Percentiles rank a stretch among this genome's conserved stretches.
Evolutionary conservation across 2,888 invertebrate genomes (phyloP).

Genomic region (Scelioninae gen. 2): DNA sequence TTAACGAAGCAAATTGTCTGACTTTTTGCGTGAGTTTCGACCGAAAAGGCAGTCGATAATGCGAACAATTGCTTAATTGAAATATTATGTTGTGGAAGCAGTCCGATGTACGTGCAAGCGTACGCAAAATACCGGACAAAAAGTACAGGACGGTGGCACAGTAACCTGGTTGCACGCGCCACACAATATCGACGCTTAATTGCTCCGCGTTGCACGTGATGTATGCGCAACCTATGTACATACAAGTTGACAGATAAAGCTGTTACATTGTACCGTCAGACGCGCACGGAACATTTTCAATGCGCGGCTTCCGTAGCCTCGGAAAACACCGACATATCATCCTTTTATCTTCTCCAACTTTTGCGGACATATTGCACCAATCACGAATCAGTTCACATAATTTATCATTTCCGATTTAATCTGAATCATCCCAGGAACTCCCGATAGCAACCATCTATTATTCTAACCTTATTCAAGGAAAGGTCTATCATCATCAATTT

Average conservation of each 20-base stretch:
- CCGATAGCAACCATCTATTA: too few relatives aligned
- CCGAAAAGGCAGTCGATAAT: conserved; percentile 32
- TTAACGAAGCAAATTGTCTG: conserved; percentile 22
- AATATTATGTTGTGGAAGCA: conserved; percentile 53
- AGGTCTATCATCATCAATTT: too few relatives aligned
- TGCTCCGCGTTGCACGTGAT: conserved; percentile 55
- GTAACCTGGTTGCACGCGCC: conserved; percentile 51
- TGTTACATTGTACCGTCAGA: conserved; percentile 26
- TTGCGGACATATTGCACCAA: conserved; percentile 34
- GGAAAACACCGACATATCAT: conserved; percentile 34
- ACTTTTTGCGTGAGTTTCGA: conserved; percentile 14
- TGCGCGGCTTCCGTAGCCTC: too few relatives aligned
- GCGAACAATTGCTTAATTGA: conserved; percentile 49
- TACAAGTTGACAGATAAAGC: conserved; percentile 56
- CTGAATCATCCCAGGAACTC: too few relatives aligned
- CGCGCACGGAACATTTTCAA: conserved; percentile 25
- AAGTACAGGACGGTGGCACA: conserved; percentile 52
- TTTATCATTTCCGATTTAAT: too few relatives aligned
- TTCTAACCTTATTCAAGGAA: too few relatives aligned
- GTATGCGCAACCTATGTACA: conserved; percentile 52
- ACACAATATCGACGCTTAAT: conserved; percentile 59
- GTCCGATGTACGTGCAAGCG: conserved; percentile 34
- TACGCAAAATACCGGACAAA: conserved; percentile 41
- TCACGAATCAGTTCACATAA: conserved; percentile 13
- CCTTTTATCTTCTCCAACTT: conserved; percentile 24